These are phyloP conservation scores for Valencia hispanica DNA, from an alignment of 2,797 vertebrate genomes.

Conservation along the genomic window DNA sequence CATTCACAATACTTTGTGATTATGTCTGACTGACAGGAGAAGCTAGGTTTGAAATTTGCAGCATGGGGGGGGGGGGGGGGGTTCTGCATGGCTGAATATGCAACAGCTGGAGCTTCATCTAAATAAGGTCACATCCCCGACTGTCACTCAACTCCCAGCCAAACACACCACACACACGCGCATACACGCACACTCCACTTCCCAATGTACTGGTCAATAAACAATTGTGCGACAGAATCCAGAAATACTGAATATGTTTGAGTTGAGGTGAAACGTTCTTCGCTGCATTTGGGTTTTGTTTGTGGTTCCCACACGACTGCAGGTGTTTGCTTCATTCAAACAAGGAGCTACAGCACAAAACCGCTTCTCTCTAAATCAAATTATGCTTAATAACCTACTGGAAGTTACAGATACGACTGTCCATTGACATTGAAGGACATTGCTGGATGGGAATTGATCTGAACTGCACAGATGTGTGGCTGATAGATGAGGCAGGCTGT, in stretches of 20 bases:
- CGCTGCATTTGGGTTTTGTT: not conserved
- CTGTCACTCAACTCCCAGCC: conserved; percentile 8
- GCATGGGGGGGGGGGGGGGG: conserved; percentile 45
- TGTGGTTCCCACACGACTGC: conserved; percentile 10
- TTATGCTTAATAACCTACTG: conserved; percentile 13
- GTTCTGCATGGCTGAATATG: conserved; percentile 22
- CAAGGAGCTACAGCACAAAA: conserved; percentile 10
- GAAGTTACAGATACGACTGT: conserved; percentile 5
- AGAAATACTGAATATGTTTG: conserved; percentile 39
- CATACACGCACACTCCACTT: conserved; percentile 22
- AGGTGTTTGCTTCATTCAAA: conserved; percentile 25
- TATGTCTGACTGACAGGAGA: not conserved
- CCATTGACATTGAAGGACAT: conserved; percentile 8
- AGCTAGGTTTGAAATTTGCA: conserved; percentile 20
- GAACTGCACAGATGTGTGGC: conserved; percentile 16
- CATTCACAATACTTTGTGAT: not conserved
- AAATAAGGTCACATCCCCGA: conserved; percentile 43
- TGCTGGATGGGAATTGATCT: conserved; percentile 20
- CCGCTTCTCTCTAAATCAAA: conserved; percentile 6
- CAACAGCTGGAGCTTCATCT: conserved; percentile 56
- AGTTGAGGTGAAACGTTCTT: not conserved
- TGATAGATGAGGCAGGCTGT: conserved; percentile 26
- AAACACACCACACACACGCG: conserved; percentile 32
- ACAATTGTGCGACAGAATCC: conserved; percentile 54
- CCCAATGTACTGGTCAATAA: conserved; percentile 48